These are phyloP conservation scores for Smithornis capensis DNA, from an alignment of 2,113 vertebrate genomes.

Conservation along the genomic window DNA sequence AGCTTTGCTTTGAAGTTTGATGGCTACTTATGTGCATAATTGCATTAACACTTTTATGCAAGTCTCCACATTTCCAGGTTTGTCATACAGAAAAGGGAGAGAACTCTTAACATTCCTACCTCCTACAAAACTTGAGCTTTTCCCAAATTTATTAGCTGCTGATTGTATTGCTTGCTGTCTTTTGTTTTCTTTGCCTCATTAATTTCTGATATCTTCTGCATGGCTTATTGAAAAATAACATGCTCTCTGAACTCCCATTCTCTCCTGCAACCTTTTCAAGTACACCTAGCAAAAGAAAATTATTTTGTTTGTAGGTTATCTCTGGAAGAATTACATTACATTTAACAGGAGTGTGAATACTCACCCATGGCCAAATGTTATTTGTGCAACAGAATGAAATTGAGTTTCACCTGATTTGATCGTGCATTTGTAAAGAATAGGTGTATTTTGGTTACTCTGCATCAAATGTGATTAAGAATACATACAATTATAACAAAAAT, in stretches of 20 bases:
- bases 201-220: constrained; percentile 13
- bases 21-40: background rate
- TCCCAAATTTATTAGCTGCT: background rate
- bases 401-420: background rate
- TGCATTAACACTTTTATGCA: background rate
- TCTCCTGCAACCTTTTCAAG: constrained; percentile 12
- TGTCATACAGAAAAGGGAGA: background rate
- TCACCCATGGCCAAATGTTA: background rate
- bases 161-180: background rate
- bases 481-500: background rate
- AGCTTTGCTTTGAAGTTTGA: background rate
- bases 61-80: background rate
- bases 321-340: background rate
- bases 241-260: background rate
- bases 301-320: background rate
- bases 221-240: constrained; percentile 24
- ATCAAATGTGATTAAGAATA: background rate
- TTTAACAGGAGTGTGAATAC: background rate
- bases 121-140: background rate
- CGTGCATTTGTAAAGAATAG: background rate
- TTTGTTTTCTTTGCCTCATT: constrained; percentile 32
- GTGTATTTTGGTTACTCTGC: background rate
- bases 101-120: background rate
- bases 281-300: background rate
- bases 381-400: background rate